Evolutionary conservation across 1,140 invertebrate genomes (phyloP).

Genomic region (Drosophila sp.): DNA sequence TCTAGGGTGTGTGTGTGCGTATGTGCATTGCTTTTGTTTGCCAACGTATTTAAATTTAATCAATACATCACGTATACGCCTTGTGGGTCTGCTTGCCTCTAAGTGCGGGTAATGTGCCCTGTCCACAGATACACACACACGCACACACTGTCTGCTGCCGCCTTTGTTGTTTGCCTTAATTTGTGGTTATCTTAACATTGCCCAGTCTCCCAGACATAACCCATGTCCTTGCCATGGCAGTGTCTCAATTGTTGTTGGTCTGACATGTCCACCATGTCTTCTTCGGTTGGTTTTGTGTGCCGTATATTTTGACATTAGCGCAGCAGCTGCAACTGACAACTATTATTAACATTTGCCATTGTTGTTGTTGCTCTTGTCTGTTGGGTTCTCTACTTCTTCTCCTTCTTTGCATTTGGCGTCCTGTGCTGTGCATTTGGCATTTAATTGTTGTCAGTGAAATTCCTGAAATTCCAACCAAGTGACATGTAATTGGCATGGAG

Average conservation of each 20-base stretch:
- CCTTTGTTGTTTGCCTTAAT: constrained; percentile 68
- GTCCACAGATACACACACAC: constrained; percentile 16
- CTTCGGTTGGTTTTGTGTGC: constrained; percentile 24
- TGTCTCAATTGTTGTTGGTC: constrained; percentile 36
- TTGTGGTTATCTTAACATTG: constrained; percentile 58
- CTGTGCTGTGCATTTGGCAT: constrained; percentile 57
- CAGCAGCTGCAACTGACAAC: constrained; percentile 71
- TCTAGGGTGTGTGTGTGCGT: constrained; percentile 14
- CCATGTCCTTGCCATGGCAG: constrained; percentile 16
- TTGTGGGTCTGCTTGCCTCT: constrained; percentile 26
- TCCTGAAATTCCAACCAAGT: constrained; percentile 43
- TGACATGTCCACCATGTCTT: constrained; percentile 1
- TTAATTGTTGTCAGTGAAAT: constrained; percentile 61
- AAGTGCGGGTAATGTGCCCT: constrained; percentile 20
- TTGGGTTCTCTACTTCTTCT: neutral
- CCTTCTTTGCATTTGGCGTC: neutral
- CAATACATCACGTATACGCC: constrained; percentile 73
- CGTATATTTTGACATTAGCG: constrained; percentile 37
- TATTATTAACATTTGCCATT: constrained; percentile 62
- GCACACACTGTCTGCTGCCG: constrained; percentile 21
- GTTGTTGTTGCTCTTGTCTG: constrained; percentile 12
- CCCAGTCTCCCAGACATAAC: constrained; percentile 23
- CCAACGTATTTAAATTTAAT: constrained; percentile 65
- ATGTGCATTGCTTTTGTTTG: constrained; percentile 30
- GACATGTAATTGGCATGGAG: constrained; percentile 45